phyloP scores from a whole-genome alignment of 1,140 invertebrate species.

The Apis mellifera region Amel_HAv3.1 CM009944.2:8564501-8565000 shows the following conservation, averaged over 20 bases:
- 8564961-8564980: no score
- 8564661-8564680: background rate
- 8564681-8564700: background rate
- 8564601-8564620: no score
- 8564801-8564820: conserved; percentile 13
- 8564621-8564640: no score
- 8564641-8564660: no score
- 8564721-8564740: background rate
- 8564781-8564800: background rate
- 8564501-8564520: no score
- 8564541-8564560: no score
- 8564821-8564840: conserved; percentile 49
- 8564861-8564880: conserved; percentile 21
- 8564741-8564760: background rate
- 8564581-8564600: no score
- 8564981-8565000: no score
- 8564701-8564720: background rate
- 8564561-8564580: no score
- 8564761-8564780: background rate
- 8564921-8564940: conserved; percentile 8
- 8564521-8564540: no score
- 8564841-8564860: conserved; percentile 32
- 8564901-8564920: conserved; percentile 26
- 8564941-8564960: conserved; percentile 37
- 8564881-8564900: conserved; percentile 47